Evolutionary conservation across 2,113 vertebrate genomes (phyloP).

Genomic region (Thalassoma bifasciatum): DNA sequence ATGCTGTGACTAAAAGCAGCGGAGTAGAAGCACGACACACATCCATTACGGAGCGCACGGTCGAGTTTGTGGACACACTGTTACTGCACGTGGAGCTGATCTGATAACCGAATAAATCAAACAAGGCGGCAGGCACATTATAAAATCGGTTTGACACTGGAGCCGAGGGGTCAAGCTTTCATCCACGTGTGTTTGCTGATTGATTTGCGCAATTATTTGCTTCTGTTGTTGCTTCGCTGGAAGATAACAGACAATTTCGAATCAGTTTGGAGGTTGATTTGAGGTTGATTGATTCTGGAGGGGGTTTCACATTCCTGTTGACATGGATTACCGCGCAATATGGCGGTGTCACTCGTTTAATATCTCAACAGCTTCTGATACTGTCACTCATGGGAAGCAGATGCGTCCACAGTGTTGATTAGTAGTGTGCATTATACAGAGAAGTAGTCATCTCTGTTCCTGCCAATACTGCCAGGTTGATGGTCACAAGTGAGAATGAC

Average conservation of each 20-base stretch:
- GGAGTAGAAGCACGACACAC: conserved; percentile 23
- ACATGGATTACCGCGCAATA: background rate
- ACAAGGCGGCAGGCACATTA: background rate
- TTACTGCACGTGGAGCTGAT: background rate
- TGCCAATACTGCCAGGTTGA: conserved; percentile 54
- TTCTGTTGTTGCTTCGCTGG: conserved; percentile 5
- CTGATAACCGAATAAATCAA: background rate
- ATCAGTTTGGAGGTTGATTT: conserved; percentile 30
- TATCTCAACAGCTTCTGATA: conserved; percentile 5
- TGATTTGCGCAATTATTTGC: conserved; percentile 38
- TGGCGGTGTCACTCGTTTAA: conserved; percentile 16
- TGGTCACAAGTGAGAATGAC: conserved; percentile 46
- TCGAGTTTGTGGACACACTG: conserved; percentile 24
- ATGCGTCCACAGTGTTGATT: background rate
- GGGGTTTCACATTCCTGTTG: conserved; percentile 16
- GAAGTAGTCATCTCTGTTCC: conserved; percentile 24
- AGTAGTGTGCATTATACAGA: conserved; percentile 31
- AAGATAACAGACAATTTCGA: conserved; percentile 11
- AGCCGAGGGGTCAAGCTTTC: conserved; percentile 15
- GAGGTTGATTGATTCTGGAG: conserved; percentile 38
- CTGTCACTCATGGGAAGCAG: background rate
- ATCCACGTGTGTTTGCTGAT: conserved; percentile 28
- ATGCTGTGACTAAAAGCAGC: conserved; percentile 9
- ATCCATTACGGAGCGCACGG: conserved; percentile 36
- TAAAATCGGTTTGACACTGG: conserved; percentile 2